A percentile compares a stretch with the other conserved stretches of the same genome.
Conservation (phyloP, 2,888 invertebrate genomes). For the Dryocosmus kuriphilus region DNA sequence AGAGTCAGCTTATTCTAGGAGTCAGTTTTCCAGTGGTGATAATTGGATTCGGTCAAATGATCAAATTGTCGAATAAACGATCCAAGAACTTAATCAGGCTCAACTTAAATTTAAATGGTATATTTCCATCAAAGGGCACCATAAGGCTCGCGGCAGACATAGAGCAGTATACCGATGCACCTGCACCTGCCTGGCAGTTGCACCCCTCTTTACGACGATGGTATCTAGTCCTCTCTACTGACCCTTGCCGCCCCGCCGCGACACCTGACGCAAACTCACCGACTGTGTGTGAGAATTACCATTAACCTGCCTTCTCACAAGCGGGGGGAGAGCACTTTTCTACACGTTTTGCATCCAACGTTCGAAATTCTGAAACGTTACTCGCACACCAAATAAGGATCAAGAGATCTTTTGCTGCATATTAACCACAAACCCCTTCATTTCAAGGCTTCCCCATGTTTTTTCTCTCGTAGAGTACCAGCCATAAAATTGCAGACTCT, state of each 20-base stretch:
- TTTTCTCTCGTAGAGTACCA: constrained; percentile 19
- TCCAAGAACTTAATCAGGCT: constrained; percentile 18
- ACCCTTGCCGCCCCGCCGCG: constrained; percentile 61
- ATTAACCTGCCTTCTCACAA: constrained; percentile 73
- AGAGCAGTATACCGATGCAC: constrained; percentile 63
- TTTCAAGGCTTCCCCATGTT: constrained; percentile 38
- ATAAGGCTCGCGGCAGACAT: constrained; percentile 52
- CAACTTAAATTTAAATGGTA: constrained; percentile 17
- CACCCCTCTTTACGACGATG: constrained; percentile 73
- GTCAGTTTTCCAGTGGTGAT: not conserved
- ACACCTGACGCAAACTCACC: constrained; percentile 72
- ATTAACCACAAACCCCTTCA: constrained; percentile 23
- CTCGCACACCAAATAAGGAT: constrained; percentile 16
- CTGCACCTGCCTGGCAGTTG: constrained; percentile 72
- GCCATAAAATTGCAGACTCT: not conserved
- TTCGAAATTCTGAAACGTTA: constrained; percentile 28
- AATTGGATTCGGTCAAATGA: constrained; percentile 20
- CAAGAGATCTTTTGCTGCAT: not conserved
- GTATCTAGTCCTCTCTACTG: constrained; percentile 70
- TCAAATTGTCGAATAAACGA: constrained; percentile 27
- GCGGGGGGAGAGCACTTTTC: constrained; percentile 39
- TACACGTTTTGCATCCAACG: constrained; percentile 23
- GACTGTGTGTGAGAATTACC: constrained; percentile 72
- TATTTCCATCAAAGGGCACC: constrained; percentile 36
- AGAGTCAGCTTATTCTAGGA: not conserved